These are phyloP conservation scores for Crocuta crocuta DNA, from an alignment of 2,113 vertebrate genomes.

Conservation along the genomic window DNA sequence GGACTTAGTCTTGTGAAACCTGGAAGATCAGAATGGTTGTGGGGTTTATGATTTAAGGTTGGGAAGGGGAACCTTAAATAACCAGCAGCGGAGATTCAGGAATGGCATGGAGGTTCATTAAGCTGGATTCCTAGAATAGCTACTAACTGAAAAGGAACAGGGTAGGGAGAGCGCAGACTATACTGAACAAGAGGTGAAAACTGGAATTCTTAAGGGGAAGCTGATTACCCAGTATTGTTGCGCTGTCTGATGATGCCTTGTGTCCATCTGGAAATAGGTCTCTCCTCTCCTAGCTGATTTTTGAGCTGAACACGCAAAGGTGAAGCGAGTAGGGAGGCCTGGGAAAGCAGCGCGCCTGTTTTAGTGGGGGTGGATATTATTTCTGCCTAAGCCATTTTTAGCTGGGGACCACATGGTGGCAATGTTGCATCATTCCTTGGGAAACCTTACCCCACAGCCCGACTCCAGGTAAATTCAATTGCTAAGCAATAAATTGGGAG, in stretches of 20 bases:
- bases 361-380: background rate
- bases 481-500: constrained; percentile 78
- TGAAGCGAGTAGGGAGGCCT: background rate
- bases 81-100: background rate
- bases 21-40: background rate
- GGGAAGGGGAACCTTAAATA: background rate
- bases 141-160: background rate
- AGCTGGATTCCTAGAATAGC: background rate
- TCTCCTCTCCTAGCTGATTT: background rate
- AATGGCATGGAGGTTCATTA: background rate
- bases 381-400: background rate
- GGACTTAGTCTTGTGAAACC: background rate
- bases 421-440: constrained; percentile 77
- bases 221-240: background rate
- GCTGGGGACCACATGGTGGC: constrained; percentile 77
- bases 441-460: rapidly evolving
- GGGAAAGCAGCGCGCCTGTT: background rate
- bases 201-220: background rate
- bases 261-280: background rate
- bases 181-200: background rate
- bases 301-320: background rate
- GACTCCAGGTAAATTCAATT: constrained; percentile 56
- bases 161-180: background rate
- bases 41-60: background rate
- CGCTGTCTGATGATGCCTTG: background rate